phyloP scores from a whole-genome alignment of 2,113 vertebrate genomes.

The Hippocampus zosterae region DNA sequence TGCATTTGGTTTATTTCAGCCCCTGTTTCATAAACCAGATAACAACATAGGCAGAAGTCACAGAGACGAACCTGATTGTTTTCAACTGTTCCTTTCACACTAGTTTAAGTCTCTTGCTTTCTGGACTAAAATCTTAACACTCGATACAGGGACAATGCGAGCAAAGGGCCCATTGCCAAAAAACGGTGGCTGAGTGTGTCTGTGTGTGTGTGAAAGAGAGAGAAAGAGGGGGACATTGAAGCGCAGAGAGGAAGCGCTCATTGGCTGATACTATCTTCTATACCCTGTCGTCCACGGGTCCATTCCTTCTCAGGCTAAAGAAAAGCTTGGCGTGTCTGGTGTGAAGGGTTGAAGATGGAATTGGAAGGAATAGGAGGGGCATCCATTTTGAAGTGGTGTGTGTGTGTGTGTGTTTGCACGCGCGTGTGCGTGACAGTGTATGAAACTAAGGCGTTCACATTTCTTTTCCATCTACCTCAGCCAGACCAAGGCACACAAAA shows the following conservation, averaged over 20 bases:
- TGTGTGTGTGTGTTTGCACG: neutral
- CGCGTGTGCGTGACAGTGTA: neutral
- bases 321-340: conserved; percentile 3
- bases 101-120: conserved; percentile 45
- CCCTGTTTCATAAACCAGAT: conserved; percentile 62
- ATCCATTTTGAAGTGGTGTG: neutral
- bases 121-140: conserved; percentile 72
- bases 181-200: neutral
- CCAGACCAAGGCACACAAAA: conserved; percentile 42
- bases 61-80: conserved; percentile 70
- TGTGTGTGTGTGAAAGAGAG: too few relatives aligned
- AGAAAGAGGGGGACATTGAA: too few relatives aligned
- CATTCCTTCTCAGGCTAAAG: neutral
- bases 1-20: conserved; percentile 77
- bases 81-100: conserved; percentile 37
- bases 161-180: conserved; percentile 18
- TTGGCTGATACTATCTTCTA: conserved; percentile 7
- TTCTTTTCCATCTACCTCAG: conserved; percentile 8
- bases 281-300: conserved; percentile 9
- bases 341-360: conserved; percentile 1
- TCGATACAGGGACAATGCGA: conserved; percentile 33
- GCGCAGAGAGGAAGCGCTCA: conserved; percentile 26
- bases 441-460: conserved; percentile 15
- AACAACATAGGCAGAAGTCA: conserved; percentile 63
- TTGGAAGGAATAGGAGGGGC: neutral